phyloP scores from a whole-genome alignment of 2,888 invertebrate species.

The Trissolcus brochymenae region DNA sequence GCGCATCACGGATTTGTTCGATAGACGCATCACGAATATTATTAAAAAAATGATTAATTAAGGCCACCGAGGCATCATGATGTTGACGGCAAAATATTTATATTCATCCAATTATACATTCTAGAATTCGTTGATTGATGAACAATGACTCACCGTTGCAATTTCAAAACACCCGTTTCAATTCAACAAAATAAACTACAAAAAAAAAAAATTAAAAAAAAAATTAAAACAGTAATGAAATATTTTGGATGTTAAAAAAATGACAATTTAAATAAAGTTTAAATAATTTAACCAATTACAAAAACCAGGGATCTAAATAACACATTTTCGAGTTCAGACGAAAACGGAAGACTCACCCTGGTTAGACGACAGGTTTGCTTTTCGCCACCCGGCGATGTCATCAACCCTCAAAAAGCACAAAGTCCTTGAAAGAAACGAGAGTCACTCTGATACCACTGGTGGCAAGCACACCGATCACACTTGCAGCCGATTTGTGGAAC shows the following conservation, averaged over 20 bases:
- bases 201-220: background rate
- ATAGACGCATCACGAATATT: background rate
- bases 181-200: background rate
- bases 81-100: background rate
- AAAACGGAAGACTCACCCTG: slow-evolving; percentile 65
- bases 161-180: background rate
- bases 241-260: background rate
- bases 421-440: slow-evolving; percentile 15
- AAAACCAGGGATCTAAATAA: no score
- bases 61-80: slow-evolving; percentile 9
- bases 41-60: slow-evolving; percentile 42
- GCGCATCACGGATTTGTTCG: slow-evolving; percentile 2
- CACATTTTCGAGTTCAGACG: no score
- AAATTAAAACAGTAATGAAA: background rate
- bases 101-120: slow-evolving; percentile 2
- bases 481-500: slow-evolving; percentile 1
- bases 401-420: slow-evolving; percentile 50
- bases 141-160: background rate
- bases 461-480: slow-evolving; percentile 31
- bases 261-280: no score
- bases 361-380: slow-evolving; percentile 73
- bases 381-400: slow-evolving; percentile 63
- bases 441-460: slow-evolving; percentile 18
- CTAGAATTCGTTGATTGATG: background rate
- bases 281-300: no score